phyloP scores from a whole-genome alignment of 2,113 vertebrate genomes.

The Megalops atlanticus region DNA sequence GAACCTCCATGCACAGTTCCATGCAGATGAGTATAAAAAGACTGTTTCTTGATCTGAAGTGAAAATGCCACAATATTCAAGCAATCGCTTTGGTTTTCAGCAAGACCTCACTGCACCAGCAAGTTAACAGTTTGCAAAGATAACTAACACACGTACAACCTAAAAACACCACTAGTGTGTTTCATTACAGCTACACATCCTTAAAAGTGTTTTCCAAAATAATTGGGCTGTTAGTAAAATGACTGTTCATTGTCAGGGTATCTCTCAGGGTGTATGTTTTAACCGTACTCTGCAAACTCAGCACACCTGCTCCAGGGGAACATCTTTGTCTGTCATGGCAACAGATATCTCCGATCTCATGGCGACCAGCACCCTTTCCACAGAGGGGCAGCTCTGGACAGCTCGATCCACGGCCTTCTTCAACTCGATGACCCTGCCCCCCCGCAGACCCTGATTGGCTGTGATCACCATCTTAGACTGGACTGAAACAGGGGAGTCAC shows the following conservation, averaged over 20 bases:
- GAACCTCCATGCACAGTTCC: neutral
- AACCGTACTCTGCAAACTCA: neutral
- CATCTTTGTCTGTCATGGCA: conserved; percentile 55
- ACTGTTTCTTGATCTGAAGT: neutral
- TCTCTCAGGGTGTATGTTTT: neutral
- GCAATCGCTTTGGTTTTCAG: too few species aligned
- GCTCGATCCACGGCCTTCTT: conserved; percentile 63
- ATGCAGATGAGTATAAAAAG: neutral
- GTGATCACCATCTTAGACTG: conserved; percentile 60
- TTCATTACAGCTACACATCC: too few species aligned
- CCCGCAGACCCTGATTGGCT: conserved; percentile 61
- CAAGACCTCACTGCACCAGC: too few species aligned
- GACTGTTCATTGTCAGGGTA: neutral
- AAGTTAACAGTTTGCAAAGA: too few species aligned
- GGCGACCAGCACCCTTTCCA: conserved; percentile 62
- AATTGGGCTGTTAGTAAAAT: too few species aligned
- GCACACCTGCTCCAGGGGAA: conserved; percentile 59
- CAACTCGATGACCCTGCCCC: conserved; percentile 55
- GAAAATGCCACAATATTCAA: neutral
- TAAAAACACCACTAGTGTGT: too few species aligned
- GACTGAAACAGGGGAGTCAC: conserved; percentile 40
- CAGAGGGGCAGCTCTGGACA: conserved; percentile 52
- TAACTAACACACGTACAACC: too few species aligned
- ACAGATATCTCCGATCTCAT: conserved; percentile 58
- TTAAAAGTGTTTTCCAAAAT: too few species aligned